Evolutionary conservation across 1,140 invertebrate genomes (phyloP).

Genomic region (Neodiprion fabricii): DNA sequence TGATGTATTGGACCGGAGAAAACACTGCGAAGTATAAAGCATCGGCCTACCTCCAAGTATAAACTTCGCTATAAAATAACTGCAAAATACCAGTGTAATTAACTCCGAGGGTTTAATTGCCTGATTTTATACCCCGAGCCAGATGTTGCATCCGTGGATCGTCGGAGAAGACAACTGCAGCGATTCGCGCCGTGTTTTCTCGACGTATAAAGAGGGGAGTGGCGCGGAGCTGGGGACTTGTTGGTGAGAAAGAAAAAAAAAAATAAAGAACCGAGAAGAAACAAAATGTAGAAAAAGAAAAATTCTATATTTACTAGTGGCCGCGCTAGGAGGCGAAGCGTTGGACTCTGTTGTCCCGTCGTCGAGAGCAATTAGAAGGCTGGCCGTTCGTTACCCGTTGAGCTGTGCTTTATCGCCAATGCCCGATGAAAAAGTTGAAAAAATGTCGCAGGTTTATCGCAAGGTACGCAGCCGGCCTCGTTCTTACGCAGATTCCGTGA

Average conservation of each 20-base stretch:
- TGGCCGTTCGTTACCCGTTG: constrained; percentile 7
- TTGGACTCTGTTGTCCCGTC: background rate
- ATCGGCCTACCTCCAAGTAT: background rate
- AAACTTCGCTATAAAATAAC: constrained; percentile 17
- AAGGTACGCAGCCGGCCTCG: background rate
- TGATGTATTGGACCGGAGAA: too few species aligned
- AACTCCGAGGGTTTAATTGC: constrained; percentile 16
- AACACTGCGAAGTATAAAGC: too few species aligned
- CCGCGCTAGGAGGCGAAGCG: constrained; percentile 8
- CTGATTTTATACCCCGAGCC: constrained; percentile 9
- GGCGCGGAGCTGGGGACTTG: too few species aligned
- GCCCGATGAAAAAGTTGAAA: constrained; percentile 5
- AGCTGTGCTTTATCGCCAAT: background rate
- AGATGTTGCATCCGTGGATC: constrained; percentile 10
- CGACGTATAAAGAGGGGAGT: background rate
- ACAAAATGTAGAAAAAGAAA: background rate
- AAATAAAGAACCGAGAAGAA: too few species aligned
- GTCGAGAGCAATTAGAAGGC: constrained; percentile 13
- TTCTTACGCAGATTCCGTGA: constrained; percentile 2
- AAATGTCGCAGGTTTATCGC: background rate
- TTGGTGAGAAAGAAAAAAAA: too few species aligned
- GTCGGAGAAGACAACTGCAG: constrained; percentile 10
- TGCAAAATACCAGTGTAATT: constrained; percentile 14
- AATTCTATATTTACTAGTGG: constrained; percentile 16
- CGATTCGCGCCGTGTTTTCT: constrained; percentile 2